Evolutionary conservation across 2,888 invertebrate species (phyloP), one percentile per base, ranked within the genome.

Genomic region (Drosophila mercatorum): DNA sequence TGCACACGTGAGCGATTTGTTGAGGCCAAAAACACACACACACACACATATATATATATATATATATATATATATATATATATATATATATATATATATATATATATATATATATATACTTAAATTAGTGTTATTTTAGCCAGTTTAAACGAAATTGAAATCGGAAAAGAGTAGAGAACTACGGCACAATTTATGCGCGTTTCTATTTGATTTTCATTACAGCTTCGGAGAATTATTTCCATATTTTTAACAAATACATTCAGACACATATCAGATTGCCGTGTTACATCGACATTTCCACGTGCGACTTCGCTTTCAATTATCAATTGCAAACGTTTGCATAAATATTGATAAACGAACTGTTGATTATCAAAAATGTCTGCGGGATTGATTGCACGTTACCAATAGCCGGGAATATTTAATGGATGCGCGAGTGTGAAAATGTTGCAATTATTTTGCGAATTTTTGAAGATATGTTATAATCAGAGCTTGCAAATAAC

Each of bases 1-100:
- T 58, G 60, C 53, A 76, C 55, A 76, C 77, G 77, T 72, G 67
- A 72, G 67, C 49, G 52, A 75, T 76, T 72, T 66, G 49, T 57
- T 61, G 41, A 44, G 38, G 40, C 14, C 28, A 43, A 36, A 40
- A 12, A 38, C 5, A 49, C 17, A 17, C 17, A 17, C 17, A 17
- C 17, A 17, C 17, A 17, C 17, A 17, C 17, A 17, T 34, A 26
- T 31, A 14, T 5, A 52, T 36, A 34, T 1, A 8, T 17, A 17
- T 12, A 4, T 47, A 28, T 28, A 53, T n/a, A 17, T 38, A 14
- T 12, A 38, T 22, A 22, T 22, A 22, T 22, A 22, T 22, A 22
- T 22, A 2, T 22, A 22, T 22, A 22, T 22, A 22, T 22, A 2
- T 2, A 22, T 2, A 22, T 34, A 26, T 31, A 14, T 5, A 38